Evolutionary conservation across 2,888 invertebrate species (phyloP).

Genomic region (Drosophila longiperda): DNA sequence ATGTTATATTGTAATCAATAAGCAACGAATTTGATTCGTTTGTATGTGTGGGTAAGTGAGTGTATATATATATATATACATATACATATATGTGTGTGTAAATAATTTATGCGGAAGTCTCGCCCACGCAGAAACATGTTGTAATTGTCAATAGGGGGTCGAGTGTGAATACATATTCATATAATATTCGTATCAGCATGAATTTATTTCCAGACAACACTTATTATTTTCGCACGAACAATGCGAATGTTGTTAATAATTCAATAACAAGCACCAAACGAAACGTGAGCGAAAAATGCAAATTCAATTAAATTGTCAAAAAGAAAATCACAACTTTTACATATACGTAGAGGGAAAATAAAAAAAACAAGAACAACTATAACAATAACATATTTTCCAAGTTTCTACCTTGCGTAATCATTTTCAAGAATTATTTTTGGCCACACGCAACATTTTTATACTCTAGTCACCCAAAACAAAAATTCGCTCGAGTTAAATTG

Average conservation of each 20-base stretch:
- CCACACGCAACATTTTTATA: constrained; percentile 43
- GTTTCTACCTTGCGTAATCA: constrained; percentile 56
- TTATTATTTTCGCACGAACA: constrained; percentile 70
- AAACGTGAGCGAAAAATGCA: constrained; percentile 52
- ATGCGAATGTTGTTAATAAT: constrained; percentile 64
- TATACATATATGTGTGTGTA: constrained; percentile 31
- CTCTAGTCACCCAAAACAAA: constrained; percentile 21
- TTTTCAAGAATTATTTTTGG: constrained; percentile 57
- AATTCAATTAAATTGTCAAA: constrained; percentile 55
- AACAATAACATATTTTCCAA: constrained; percentile 12
- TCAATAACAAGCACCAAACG: constrained; percentile 55
- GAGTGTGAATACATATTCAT: constrained; percentile 16
- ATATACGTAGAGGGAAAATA: background rate
- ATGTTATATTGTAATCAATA: constrained; percentile 76
- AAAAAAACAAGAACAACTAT: constrained; percentile 8
- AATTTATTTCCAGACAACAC: constrained; percentile 64
- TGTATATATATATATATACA: constrained; percentile 16
- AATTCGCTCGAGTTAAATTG: constrained; percentile 38
- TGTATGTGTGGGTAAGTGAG: constrained; percentile 12
- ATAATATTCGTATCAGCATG: constrained; percentile 52
- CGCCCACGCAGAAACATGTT: constrained; percentile 62
- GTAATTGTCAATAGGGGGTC: constrained; percentile 64
- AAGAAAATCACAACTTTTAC: constrained; percentile 39
- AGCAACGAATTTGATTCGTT: constrained; percentile 31
- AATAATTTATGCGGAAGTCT: constrained; percentile 69